phyloP scores from a whole-genome alignment of 2,797 vertebrate genomes.

The Glossophaga mutica region DNA sequence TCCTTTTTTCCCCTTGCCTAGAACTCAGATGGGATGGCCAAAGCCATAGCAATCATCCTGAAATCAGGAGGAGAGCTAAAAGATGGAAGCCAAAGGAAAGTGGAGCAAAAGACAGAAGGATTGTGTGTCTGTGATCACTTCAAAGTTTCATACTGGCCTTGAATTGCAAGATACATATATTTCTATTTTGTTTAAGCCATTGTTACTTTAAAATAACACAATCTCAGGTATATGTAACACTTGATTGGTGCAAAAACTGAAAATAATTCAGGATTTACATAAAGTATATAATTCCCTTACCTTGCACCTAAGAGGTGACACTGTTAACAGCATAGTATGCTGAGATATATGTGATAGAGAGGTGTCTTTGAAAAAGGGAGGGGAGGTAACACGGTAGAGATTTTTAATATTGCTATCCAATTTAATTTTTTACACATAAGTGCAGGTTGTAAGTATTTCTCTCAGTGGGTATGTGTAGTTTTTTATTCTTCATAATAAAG shows the following conservation, averaged over 20 bases:
- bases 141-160: neutral
- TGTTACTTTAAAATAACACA: neutral
- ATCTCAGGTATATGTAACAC: neutral
- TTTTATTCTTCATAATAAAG: constrained; percentile 33
- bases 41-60: neutral
- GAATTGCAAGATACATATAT: neutral
- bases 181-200: neutral
- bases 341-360: neutral
- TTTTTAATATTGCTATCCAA: neutral
- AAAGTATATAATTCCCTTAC: neutral
- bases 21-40: neutral
- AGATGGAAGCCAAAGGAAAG: neutral
- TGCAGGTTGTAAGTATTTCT: neutral
- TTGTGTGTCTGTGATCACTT: neutral
- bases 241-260: neutral
- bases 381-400: neutral
- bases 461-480: neutral
- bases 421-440: neutral
- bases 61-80: neutral
- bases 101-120: neutral
- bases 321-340: neutral
- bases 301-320: neutral
- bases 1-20: neutral
- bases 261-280: constrained; percentile 3
- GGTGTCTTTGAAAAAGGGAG: neutral